phyloP scores from a whole-genome alignment of 2,113 vertebrate species.

The Limanda limanda region DNA sequence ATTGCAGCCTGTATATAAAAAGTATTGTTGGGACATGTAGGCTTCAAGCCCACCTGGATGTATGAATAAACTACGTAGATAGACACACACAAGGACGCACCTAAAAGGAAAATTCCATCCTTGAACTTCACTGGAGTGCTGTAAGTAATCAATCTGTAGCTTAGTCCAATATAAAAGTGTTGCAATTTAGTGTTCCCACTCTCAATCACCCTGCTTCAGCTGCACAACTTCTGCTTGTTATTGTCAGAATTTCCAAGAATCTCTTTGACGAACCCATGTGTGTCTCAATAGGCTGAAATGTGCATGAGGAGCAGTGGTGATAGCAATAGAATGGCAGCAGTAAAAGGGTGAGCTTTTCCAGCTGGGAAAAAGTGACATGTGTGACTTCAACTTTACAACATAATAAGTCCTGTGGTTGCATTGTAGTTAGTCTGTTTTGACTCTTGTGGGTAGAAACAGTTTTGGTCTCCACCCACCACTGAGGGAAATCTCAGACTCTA shows the following conservation, averaged over 20 bases:
- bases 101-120: slow-evolving; percentile 50
- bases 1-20: background rate
- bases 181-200: slow-evolving; percentile 18
- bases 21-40: slow-evolving; percentile 34
- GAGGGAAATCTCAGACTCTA: background rate
- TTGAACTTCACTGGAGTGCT: slow-evolving; percentile 11
- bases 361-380: slow-evolving; percentile 13
- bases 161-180: background rate
- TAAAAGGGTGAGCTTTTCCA: slow-evolving; percentile 1
- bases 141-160: slow-evolving; percentile 22
- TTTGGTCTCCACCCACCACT: background rate
- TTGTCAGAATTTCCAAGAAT: slow-evolving; percentile 15
- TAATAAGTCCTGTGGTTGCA: background rate
- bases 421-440: slow-evolving; percentile 6
- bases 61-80: slow-evolving; percentile 22
- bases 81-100: slow-evolving; percentile 12
- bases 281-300: background rate
- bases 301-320: background rate
- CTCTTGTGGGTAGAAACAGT: background rate
- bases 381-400: background rate
- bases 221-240: background rate
- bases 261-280: background rate
- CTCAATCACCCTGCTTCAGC: background rate
- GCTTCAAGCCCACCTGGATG: slow-evolving; percentile 5
- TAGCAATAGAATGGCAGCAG: background rate